A percentile compares a stretch with the other conserved stretches of the same genome.
phyloP scores from a whole-genome alignment of 2,888 invertebrate species.

The Mechanitis messenoides region DNA sequence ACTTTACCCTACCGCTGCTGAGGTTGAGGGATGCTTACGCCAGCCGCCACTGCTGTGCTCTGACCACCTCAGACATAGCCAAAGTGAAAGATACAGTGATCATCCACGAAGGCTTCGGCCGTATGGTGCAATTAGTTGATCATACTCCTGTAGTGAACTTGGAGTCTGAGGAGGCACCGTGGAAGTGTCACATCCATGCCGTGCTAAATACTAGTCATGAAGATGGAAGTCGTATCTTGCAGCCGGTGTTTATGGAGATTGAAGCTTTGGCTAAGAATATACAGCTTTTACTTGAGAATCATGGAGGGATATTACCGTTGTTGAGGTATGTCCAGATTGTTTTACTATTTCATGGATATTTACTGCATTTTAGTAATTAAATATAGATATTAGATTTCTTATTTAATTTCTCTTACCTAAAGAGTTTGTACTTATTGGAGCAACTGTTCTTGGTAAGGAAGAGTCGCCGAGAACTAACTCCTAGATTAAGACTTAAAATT shows the following conservation, averaged over 20 bases:
- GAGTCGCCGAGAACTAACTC: too few species aligned
- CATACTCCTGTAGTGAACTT: conserved; percentile 50
- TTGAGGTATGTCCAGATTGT: conserved; percentile 78
- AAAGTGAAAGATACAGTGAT: conserved; percentile 84
- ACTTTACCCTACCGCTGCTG: conserved; percentile 84
- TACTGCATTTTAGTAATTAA: too few species aligned
- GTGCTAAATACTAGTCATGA: conserved; percentile 51
- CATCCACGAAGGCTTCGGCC: conserved; percentile 63
- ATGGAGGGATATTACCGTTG: conserved; percentile 86
- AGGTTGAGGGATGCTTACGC: conserved; percentile 90
- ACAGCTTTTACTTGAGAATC: conserved; percentile 81
- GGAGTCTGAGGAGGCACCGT: conserved; percentile 66
- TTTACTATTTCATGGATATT: not conserved
- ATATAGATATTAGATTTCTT: too few species aligned
- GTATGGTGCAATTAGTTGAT: conserved; percentile 63
- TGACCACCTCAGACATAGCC: conserved; percentile 83
- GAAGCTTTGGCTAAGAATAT: conserved; percentile 80
- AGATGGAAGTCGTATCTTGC: conserved; percentile 75
- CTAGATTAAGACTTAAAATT: too few species aligned
- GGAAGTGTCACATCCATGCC: conserved; percentile 74
- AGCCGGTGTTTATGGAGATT: conserved; percentile 81
- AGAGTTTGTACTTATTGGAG: too few species aligned
- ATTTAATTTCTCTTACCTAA: too few species aligned
- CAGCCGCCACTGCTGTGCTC: conserved; percentile 84
- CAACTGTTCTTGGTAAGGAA: too few species aligned